A percentile compares a stretch with the other conserved stretches of the same genome.
phyloP scores from a whole-genome alignment of 2,113 vertebrate genomes.

The Carlito syrichta region DNA sequence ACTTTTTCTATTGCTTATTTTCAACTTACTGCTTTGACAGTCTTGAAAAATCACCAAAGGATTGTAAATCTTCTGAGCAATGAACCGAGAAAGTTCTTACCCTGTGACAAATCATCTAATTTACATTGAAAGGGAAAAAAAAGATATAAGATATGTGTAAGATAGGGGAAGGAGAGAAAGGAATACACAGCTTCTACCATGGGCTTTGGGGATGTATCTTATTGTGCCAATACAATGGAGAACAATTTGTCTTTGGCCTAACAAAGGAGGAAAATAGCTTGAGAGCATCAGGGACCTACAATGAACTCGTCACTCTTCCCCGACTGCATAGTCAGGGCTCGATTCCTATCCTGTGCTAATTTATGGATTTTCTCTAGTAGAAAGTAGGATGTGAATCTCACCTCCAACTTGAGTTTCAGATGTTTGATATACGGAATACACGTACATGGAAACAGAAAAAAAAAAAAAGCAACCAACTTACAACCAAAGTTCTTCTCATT shows the following conservation, averaged over 20 bases:
- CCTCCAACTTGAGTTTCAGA: neutral
- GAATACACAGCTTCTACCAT: neutral
- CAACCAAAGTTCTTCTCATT: conserved; percentile 40
- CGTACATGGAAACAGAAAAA: conserved; percentile 17
- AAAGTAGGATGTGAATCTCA: conserved; percentile 50
- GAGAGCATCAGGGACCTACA: neutral
- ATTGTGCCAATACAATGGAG: neutral
- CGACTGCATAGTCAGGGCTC: neutral
- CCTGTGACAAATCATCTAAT: neutral
- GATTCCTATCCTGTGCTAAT: neutral
- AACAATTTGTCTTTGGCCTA: neutral
- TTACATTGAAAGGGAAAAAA: neutral
- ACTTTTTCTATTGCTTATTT: neutral
- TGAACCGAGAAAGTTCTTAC: neutral
- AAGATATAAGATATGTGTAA: neutral
- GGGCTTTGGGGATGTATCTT: neutral
- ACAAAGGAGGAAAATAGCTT: neutral
- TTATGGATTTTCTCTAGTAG: conserved; percentile 37
- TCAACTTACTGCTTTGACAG: neutral
- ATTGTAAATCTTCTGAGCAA: neutral
- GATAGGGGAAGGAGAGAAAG: neutral
- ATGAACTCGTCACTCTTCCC: neutral
- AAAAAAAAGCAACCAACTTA: conserved; percentile 2
- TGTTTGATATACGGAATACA: neutral
- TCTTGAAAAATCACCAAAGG: neutral